These are phyloP conservation scores for Tupaia chinensis DNA, from an alignment of 2,113 vertebrate species.

Conservation along the genomic window DNA sequence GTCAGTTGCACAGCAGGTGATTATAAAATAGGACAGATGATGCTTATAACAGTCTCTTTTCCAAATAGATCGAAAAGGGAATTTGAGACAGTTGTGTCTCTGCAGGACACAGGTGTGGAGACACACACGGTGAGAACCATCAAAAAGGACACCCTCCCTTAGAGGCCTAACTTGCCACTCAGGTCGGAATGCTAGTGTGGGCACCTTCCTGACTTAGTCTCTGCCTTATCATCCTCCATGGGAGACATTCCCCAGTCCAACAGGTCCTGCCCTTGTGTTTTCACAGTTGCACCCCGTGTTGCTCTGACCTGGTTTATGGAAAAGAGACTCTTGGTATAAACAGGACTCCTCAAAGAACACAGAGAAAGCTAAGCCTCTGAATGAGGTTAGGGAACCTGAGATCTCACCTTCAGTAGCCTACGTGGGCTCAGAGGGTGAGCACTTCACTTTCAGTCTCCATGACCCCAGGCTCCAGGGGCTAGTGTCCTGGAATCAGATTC, in stretches of 20 bases:
- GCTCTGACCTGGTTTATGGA: neutral
- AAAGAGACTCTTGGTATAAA: neutral
- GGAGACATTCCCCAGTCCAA: neutral
- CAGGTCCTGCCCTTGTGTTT: neutral
- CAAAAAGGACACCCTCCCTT: conserved; percentile 34
- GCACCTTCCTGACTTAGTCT: conserved; percentile 44
- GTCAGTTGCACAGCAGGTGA: neutral
- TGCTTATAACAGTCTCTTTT: conserved; percentile 32
- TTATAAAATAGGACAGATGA: conserved; percentile 24
- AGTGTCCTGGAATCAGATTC: neutral
- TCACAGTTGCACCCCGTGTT: neutral
- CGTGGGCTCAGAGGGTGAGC: neutral
- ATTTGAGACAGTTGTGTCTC: conserved; percentile 63
- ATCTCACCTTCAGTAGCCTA: neutral
- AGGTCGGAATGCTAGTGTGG: neutral
- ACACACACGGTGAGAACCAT: neutral
- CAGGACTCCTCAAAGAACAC: neutral
- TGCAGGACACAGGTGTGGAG: conserved; percentile 1
- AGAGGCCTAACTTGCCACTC: conserved; percentile 27
- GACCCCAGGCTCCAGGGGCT: neutral
- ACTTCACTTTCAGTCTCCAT: neutral
- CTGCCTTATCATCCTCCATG: neutral
- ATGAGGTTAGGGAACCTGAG: neutral
- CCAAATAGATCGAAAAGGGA: conserved; percentile 70
- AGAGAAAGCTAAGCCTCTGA: neutral